Base-by-base conservation (phyloP, 2,888 invertebrate genomes). In the Autographa pulchrina region DNA sequence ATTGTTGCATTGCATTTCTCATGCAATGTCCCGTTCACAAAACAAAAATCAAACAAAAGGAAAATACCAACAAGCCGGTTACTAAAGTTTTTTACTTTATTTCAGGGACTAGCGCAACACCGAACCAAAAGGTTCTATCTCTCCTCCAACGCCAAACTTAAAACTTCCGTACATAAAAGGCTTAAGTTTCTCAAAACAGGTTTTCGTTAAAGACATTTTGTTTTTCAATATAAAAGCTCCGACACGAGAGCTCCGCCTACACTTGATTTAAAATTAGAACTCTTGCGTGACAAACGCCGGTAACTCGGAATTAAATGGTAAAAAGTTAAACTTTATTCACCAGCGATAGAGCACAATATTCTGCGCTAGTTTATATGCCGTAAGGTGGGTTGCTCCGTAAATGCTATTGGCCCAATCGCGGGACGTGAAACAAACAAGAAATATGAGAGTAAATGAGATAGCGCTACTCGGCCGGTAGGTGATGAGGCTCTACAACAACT, bases 211-310 rank as follows among this genome's bases (percentile, higher is more conserved):
- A 95, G 94, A 94, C 95, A 92, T 95, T 96, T 92, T 93, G 94
- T 94, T 94, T 94, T 94, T 94, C 93, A 94, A 94, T 95, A 92
- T 91, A 92, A 93, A 94, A 94, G 93, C 94, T 93, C 91, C 89
- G 86, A 92, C 92, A 91, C 87, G 87, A 93, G 92, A 92, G 93
- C 96, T 94, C 96, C 96, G 96, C 96, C 96, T 96, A 96, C 96
- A 94, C 95, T 95, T 94, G 94, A 94, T 95, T 96, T 95, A 95
- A 96, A 96, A 96, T 96, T 95, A 95, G 95, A 96, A 96, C 94
- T 94, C 94, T 94, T 93, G 94, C 94, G 91, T 95, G 95, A 95
- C 95, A 95, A 95, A 95, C 94, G 95, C 94, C 94, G 94, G 93
- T 92, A 94, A 93, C 94, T 92, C 91, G 87, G 89, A 92, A 92